Conservation (phyloP, 2,888 invertebrate genomes). For the Corbicula japonica region DNA sequence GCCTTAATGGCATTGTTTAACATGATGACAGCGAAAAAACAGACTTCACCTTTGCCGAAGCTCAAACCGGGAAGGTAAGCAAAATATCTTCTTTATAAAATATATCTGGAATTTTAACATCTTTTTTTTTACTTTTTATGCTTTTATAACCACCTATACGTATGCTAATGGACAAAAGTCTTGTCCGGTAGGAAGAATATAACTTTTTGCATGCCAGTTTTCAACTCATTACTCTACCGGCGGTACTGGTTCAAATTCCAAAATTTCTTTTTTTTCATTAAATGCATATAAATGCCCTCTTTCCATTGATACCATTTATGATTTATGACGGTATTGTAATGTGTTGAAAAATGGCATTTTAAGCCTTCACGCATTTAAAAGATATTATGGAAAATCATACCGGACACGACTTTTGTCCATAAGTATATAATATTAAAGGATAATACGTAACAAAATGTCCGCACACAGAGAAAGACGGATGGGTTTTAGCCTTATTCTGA, state of each 20-base stretch:
- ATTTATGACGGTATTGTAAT: too few relatives aligned
- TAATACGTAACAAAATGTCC: neutral
- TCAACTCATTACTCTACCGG: neutral
- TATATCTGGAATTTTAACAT: neutral
- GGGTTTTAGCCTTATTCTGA: neutral
- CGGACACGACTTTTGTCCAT: neutral
- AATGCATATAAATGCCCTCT: too few relatives aligned
- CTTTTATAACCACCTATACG: neutral
- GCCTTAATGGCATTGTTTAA: conserved; percentile 56
- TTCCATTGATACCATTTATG: too few relatives aligned
- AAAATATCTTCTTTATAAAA: neutral
- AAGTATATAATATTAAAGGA: neutral
- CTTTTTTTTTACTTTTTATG: neutral
- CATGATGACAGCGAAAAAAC: conserved; percentile 53
- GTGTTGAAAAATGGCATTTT: neutral
- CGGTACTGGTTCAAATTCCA: too few relatives aligned
- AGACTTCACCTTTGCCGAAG: conserved; percentile 34
- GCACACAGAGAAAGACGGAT: neutral
- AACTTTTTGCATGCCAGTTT: too few relatives aligned
- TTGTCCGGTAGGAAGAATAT: too few relatives aligned
- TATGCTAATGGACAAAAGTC: too few relatives aligned
- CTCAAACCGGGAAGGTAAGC: neutral
- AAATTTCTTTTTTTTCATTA: too few relatives aligned
- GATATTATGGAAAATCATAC: neutral
- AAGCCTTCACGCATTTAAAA: neutral